phyloP scores from a whole-genome alignment of 2,888 invertebrate genomes.

The Microplitis manilae region DNA sequence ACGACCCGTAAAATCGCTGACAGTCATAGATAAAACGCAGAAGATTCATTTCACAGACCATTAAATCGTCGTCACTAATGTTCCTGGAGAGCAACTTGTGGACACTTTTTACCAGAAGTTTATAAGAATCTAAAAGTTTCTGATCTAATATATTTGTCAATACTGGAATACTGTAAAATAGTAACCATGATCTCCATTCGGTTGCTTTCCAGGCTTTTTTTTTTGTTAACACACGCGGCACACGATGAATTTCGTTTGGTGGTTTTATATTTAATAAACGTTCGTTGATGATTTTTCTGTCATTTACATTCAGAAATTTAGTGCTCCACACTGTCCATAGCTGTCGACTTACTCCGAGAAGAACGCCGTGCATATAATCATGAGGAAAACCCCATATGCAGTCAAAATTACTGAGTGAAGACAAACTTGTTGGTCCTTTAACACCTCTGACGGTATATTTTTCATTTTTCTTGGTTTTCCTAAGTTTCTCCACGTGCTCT shows the following conservation, averaged over 20 bases:
- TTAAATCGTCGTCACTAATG: background rate
- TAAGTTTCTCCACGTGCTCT: background rate
- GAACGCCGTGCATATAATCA: conserved; percentile 45
- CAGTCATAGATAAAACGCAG: background rate
- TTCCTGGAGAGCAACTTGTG: background rate
- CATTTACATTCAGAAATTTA: background rate
- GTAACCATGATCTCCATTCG: no score
- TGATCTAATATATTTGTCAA: background rate
- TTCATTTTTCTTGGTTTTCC: background rate
- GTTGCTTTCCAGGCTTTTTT: no score
- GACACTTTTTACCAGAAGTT: background rate
- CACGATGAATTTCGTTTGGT: no score
- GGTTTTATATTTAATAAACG: no score
- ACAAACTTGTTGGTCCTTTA: background rate
- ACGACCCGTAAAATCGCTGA: background rate
- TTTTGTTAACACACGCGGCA: no score
- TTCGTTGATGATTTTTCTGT: background rate
- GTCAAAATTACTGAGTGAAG: conserved; percentile 19
- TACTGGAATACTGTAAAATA: background rate
- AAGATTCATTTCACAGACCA: background rate
- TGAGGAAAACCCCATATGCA: conserved; percentile 43
- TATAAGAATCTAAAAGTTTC: background rate
- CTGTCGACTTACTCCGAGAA: conserved; percentile 36
- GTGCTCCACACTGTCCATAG: conserved; percentile 41
- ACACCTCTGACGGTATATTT: background rate